phyloP scores from a whole-genome alignment of 2,797 vertebrate species.

The Acridotheres tristis region DNA sequence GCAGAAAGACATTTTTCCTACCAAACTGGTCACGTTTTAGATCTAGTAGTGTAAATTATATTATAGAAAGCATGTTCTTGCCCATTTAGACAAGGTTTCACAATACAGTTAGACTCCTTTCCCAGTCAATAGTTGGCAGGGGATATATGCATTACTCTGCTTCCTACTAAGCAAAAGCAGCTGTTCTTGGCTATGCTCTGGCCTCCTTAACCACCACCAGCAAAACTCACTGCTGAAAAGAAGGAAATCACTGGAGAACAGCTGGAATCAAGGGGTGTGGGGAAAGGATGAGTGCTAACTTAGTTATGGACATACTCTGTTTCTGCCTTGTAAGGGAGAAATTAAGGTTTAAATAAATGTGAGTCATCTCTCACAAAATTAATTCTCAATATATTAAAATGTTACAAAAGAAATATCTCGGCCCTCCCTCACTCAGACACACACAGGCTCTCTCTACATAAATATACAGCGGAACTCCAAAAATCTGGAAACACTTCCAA shows the following conservation, averaged over 20 bases:
- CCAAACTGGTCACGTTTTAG: not conserved
- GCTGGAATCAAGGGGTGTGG: not conserved
- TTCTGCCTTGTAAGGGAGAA: slow-evolving; percentile 68
- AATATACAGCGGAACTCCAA: not conserved
- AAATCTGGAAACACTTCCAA: slow-evolving; percentile 25
- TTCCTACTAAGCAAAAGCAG: slow-evolving; percentile 42
- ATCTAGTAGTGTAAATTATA: not conserved
- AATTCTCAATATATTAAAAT: slow-evolving; percentile 41
- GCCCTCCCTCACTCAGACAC: not conserved
- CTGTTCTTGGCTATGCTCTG: slow-evolving; percentile 9
- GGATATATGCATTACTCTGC: not conserved
- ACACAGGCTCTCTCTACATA: not conserved
- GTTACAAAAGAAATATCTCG: slow-evolving; percentile 14
- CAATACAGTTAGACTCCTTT: not conserved
- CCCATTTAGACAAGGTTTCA: slow-evolving; percentile 17
- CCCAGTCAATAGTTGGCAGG: not conserved
- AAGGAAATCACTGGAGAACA: not conserved
- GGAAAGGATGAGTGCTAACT: not conserved
- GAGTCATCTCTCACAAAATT: slow-evolving; percentile 47
- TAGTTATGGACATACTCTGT: slow-evolving; percentile 18
- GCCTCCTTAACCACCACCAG: not conserved
- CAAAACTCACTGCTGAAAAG: slow-evolving; percentile 1
- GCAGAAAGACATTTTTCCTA: not conserved
- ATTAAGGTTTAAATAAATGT: slow-evolving; percentile 42
- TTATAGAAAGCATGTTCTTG: not conserved